These are phyloP conservation scores for Amphiprion clarkii DNA, from an alignment of 2,797 vertebrate genomes.

Conservation along the genomic window DNA sequence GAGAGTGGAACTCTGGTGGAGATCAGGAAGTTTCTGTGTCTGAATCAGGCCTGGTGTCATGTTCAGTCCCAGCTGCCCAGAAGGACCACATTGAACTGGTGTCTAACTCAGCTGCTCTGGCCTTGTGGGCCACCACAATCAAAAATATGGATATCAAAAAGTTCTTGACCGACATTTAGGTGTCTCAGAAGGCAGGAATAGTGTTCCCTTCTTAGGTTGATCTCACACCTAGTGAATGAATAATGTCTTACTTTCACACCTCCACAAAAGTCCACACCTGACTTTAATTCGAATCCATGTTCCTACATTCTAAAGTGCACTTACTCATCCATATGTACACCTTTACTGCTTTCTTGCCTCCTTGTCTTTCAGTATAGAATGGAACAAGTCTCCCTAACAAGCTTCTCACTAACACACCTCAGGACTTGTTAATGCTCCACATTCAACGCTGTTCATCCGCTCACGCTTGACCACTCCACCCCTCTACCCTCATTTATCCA, in stretches of 20 bases:
- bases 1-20: no score
- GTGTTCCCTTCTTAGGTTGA: no score
- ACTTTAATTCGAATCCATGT: not conserved
- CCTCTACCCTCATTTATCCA: constrained; percentile 3
- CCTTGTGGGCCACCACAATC: no score
- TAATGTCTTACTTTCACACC: not conserved
- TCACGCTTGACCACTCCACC: constrained; percentile 3
- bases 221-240: not conserved
- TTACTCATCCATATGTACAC: not conserved
- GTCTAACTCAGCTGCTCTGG: no score
- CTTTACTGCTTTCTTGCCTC: not conserved
- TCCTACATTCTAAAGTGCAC: not conserved
- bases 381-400: not conserved
- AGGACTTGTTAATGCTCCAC: not conserved
- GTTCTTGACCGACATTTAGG: no score
- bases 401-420: not conserved
- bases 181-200: no score
- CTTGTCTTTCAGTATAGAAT: not conserved
- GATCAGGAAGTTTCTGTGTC: no score
- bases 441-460: not conserved
- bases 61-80: no score
- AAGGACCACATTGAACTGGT: no score
- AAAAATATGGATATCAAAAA: no score
- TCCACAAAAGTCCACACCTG: not conserved
- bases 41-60: no score